Conservation (phyloP, 2,113 vertebrate species). For the Monopterus albus region DNA sequence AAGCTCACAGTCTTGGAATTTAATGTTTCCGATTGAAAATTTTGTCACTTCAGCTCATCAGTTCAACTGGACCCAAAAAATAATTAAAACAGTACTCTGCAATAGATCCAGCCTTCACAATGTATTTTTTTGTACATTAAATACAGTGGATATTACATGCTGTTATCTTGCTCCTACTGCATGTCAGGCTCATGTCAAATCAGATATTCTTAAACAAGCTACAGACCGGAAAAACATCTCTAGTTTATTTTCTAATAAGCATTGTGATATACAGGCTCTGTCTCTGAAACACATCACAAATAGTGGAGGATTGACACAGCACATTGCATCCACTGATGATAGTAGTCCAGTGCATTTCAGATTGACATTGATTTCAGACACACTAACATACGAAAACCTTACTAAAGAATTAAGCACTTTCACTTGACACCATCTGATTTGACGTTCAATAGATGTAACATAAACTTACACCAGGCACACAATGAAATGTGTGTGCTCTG, state of each 20-base stretch:
- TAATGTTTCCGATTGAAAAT: too few species aligned
- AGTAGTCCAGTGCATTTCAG: not conserved
- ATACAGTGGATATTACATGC: not conserved
- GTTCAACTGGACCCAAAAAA: not conserved
- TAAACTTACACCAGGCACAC: not conserved
- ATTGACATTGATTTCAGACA: not conserved
- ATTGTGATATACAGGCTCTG: not conserved
- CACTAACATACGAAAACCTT: too few species aligned
- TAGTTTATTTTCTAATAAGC: too few species aligned
- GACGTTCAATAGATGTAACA: not conserved
- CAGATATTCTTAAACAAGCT: conserved; percentile 8
- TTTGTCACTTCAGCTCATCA: too few species aligned
- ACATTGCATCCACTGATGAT: not conserved
- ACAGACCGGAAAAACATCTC: not conserved
- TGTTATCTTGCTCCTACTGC: too few species aligned
- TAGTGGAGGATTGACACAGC: conserved; percentile 5
- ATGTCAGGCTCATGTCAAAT: conserved; percentile 6
- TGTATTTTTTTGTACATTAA: too few species aligned
- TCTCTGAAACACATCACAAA: not conserved
- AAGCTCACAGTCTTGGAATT: too few species aligned
- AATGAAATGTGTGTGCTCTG: not conserved
- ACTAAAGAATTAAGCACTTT: not conserved
- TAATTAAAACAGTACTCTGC: too few species aligned
- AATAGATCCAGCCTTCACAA: too few species aligned
- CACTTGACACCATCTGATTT: not conserved